Base-by-base conservation (phyloP, 2,113 vertebrate genomes). In the Petaurus breviceps region DNA sequence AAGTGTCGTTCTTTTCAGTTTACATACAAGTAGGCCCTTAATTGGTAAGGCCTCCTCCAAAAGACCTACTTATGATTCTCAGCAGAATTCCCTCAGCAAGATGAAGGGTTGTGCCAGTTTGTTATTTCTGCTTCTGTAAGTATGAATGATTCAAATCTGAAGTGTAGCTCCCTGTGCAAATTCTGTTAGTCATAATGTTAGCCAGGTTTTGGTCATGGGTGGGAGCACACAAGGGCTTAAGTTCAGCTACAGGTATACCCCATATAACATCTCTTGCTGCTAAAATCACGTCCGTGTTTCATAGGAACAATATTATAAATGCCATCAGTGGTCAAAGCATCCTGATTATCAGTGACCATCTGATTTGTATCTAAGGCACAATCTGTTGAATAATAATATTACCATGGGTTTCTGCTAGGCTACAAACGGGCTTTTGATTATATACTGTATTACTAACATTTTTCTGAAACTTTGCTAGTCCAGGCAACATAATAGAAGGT, bases 71-170 rank as follows among this genome's bases (percentile, higher is more conserved):
- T 43, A 84, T 68, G 37, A 84, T 84, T 84, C 68, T 84, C 68
- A 84, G 68, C 68, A 68, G 61, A 68, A 68, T 68, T 68, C 31
- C 61, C 61, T 68, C 68, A 84, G 68, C 68, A 84, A 43, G 68
- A 84, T 84, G 68, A 84, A 84, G 68, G 68, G 68, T 84, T 84
- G 68, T 84, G n/a, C 68, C 68, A 84, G 68, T 84, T 84, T 84
- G 68, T 84, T 84, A 84, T 84, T 84, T 84, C n/a, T 84, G 68
- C 68, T 84, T 84, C 68, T 43, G 68, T 84, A 84, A 84, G 68
- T 84, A 84, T 84, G 68, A 84, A 43, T 84, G 68, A 84, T 84
- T 84, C n/a, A 84, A 43, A 84, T 84, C 68, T 84, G 37, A 43
- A 43, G 68, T 43, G n/a, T 84, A 43, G 68, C 37, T 84, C 68